Percentiles rank a stretch among this genome's conserved stretches.
Evolutionary conservation across 2,888 invertebrate species (phyloP).

Genomic region (Hydriomena furcata): DNA sequence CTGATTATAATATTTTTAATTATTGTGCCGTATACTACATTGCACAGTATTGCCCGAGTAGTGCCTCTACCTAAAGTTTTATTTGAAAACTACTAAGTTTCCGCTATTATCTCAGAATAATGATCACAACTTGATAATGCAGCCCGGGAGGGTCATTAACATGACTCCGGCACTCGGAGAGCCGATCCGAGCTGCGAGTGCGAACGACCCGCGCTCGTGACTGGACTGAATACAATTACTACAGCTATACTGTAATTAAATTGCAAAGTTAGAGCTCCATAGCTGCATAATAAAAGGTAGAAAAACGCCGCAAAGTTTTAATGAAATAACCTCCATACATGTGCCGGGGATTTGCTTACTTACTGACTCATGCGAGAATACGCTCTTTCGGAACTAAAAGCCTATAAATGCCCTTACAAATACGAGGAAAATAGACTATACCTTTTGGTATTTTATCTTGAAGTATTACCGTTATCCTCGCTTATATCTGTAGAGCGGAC

Average conservation of each 20-base stretch:
- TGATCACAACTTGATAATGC: conserved; percentile 48
- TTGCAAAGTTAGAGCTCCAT: conserved; percentile 60
- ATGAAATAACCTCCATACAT: conserved; percentile 47
- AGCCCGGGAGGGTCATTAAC: conserved; percentile 47
- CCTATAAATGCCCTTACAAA: conserved; percentile 3
- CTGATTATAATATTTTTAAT: too few relatives aligned
- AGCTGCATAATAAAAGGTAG: conserved; percentile 55
- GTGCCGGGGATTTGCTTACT: conserved; percentile 25
- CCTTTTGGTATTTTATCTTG: neutral
- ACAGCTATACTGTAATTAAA: conserved; percentile 60
- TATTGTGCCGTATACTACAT: neutral
- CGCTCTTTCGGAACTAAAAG: conserved; percentile 13
- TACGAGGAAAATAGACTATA: neutral
- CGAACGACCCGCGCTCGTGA: conserved; percentile 47
- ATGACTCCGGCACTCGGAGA: conserved; percentile 40
- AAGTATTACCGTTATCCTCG: too few relatives aligned
- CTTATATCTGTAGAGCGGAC: too few relatives aligned
- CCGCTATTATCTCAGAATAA: conserved; percentile 30
- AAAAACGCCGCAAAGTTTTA: conserved; percentile 59
- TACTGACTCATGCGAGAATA: conserved; percentile 18
- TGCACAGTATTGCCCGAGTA: neutral
- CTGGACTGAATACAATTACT: conserved; percentile 57
- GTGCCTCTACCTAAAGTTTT: conserved; percentile 16
- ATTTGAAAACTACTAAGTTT: conserved; percentile 21
- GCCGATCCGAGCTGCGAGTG: conserved; percentile 29